phyloP scores from a whole-genome alignment of 1,140 invertebrate genomes.

The Colletes gigas region DNA sequence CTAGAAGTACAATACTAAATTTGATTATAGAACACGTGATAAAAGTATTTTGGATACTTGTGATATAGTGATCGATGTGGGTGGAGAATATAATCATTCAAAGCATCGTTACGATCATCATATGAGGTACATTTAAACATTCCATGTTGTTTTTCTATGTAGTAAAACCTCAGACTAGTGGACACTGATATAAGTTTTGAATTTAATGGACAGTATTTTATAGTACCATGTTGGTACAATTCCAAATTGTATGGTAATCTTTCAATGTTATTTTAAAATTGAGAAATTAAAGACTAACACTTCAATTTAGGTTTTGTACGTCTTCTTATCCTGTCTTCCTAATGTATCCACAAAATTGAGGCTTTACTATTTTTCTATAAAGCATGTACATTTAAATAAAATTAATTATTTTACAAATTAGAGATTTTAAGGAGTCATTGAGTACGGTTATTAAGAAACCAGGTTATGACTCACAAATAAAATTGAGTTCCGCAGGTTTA shows the following conservation, averaged over 20 bases:
- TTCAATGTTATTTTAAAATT: no score
- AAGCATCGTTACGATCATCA: conserved; percentile 96
- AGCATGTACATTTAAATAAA: conserved; percentile 7
- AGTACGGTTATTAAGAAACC: conserved; percentile 81
- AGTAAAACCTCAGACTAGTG: no score
- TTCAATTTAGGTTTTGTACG: no score
- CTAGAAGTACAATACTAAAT: not conserved
- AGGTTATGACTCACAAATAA: conserved; percentile 83
- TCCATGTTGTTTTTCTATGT: not conserved
- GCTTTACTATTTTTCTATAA: not conserved
- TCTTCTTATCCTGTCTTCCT: no score
- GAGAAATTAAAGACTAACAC: no score
- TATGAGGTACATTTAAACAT: conserved; percentile 83
- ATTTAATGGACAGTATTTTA: no score
- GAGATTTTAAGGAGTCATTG: conserved; percentile 86
- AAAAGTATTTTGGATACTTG: conserved; percentile 88
- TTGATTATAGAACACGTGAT: conserved; percentile 82
- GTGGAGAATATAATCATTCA: conserved; percentile 91
- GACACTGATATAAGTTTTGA: no score
- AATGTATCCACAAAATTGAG: no score
- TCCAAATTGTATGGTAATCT: no score
- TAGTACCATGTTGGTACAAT: no score
- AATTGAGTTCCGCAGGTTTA: conserved; percentile 96
- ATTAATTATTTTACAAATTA: conserved; percentile 77
- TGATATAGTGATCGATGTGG: conserved; percentile 98